phyloP scores from a whole-genome alignment of 1,140 invertebrate genomes.

The Cataglyphis hispanica region DNA sequence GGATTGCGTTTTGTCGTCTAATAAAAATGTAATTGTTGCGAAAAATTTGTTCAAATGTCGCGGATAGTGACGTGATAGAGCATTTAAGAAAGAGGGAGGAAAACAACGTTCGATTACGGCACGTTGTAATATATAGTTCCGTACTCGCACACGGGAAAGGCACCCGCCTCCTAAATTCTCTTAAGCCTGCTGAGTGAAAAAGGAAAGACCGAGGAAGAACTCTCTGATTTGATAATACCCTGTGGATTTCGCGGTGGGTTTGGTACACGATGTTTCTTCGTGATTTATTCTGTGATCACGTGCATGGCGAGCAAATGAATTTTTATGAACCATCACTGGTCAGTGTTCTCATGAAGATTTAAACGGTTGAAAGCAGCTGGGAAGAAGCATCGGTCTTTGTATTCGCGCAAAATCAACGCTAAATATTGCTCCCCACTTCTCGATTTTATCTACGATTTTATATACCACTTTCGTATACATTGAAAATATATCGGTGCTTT shows the following conservation, averaged over 20 bases:
- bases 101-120: constrained; percentile 51
- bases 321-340: constrained; percentile 54
- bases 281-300: constrained; percentile 69
- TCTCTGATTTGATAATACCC: constrained; percentile 76
- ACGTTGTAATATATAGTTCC: constrained; percentile 63
- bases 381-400: constrained; percentile 15
- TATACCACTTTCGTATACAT: constrained; percentile 15
- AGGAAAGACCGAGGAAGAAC: constrained; percentile 68
- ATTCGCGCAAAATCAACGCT: constrained; percentile 50
- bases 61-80: constrained; percentile 1
- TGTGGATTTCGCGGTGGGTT: constrained; percentile 70
- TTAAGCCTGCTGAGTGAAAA: constrained; percentile 75
- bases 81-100: constrained; percentile 12
- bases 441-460: constrained; percentile 22
- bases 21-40: background rate
- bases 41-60: background rate
- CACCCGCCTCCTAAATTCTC: constrained; percentile 71
- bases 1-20: background rate
- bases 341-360: constrained; percentile 45
- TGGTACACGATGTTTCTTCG: constrained; percentile 50
- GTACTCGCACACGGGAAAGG: constrained; percentile 41
- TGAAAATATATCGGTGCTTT: constrained; percentile 44
- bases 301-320: constrained; percentile 59
- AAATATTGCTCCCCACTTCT: constrained; percentile 38
- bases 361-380: constrained; percentile 12